phyloP scores from a whole-genome alignment of 1,140 invertebrate genomes.

The Cydia amplana region DNA sequence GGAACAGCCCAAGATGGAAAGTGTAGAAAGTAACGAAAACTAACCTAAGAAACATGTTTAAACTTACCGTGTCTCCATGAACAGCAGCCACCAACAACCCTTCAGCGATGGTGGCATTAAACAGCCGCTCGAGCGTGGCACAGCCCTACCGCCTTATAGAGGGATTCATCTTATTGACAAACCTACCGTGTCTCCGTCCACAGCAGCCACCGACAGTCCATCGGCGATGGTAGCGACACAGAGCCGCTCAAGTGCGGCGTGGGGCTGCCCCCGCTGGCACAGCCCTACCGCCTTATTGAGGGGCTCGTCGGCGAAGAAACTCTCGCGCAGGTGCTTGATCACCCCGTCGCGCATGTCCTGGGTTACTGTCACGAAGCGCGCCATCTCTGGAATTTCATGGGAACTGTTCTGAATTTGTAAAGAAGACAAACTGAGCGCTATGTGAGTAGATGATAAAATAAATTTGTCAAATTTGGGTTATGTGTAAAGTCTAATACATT shows the following conservation, averaged over 20 bases:
- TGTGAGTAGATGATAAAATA: too few relatives aligned
- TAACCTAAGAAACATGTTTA: conserved; percentile 77
- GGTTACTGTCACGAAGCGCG: conserved; percentile 60
- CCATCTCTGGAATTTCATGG: conserved; percentile 44
- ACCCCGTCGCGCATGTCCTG: conserved; percentile 74
- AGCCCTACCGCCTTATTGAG: conserved; percentile 87
- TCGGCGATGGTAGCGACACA: conserved; percentile 83
- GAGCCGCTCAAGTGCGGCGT: conserved; percentile 86
- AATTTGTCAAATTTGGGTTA: too few relatives aligned
- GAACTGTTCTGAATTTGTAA: not conserved
- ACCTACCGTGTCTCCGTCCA: conserved; percentile 80
- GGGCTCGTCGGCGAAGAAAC: conserved; percentile 90
- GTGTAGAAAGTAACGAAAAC: too few relatives aligned
- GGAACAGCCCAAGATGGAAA: too few relatives aligned
- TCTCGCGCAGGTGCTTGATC: conserved; percentile 84
- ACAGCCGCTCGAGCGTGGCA: conserved; percentile 82
- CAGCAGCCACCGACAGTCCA: conserved; percentile 83
- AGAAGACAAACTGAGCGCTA: too few relatives aligned
- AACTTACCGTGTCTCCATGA: conserved; percentile 78
- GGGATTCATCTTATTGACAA: not conserved
- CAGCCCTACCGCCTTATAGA: conserved; percentile 62
- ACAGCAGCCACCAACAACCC: conserved; percentile 86
- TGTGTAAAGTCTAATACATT: too few relatives aligned
- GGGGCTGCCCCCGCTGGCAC: conserved; percentile 83
- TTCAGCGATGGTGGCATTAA: conserved; percentile 83